These are phyloP conservation scores for Theretra japonica DNA, from an alignment of 2,888 invertebrate genomes.

Conservation along the genomic window DNA sequence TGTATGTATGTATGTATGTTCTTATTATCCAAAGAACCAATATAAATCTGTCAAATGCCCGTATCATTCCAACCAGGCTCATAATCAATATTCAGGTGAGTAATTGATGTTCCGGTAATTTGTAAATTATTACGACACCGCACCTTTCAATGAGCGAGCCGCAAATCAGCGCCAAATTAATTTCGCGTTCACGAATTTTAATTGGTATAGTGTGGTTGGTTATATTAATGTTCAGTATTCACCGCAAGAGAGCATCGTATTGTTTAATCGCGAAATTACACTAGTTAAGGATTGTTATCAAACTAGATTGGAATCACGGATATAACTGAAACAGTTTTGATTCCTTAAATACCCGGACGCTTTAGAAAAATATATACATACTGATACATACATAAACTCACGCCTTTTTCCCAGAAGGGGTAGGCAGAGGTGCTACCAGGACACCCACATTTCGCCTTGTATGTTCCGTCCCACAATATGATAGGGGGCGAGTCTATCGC, in stretches of 20 bases:
- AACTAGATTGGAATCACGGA: too few species aligned
- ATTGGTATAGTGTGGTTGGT: not conserved
- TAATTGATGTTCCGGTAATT: not conserved
- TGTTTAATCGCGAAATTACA: not conserved
- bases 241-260: not conserved
- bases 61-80: not conserved
- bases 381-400: too few species aligned
- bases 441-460: too few species aligned
- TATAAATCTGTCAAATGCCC: not conserved
- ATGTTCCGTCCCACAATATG: too few species aligned
- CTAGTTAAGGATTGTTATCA: too few species aligned
- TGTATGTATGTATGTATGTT: too few species aligned
- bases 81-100: not conserved
- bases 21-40: not conserved
- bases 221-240: not conserved
- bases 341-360: too few species aligned
- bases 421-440: too few species aligned
- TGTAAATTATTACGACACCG: conserved; percentile 1
- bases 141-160: not conserved
- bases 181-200: not conserved
- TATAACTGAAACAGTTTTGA: too few species aligned
- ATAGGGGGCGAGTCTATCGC: too few species aligned
- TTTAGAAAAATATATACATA: too few species aligned
- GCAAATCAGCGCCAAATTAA: not conserved
- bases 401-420: too few species aligned